Evolutionary conservation across 2,113 vertebrate genomes (phyloP), one percentile per base, ranked within the genome.

Genomic region (Nibea albiflora): DNA sequence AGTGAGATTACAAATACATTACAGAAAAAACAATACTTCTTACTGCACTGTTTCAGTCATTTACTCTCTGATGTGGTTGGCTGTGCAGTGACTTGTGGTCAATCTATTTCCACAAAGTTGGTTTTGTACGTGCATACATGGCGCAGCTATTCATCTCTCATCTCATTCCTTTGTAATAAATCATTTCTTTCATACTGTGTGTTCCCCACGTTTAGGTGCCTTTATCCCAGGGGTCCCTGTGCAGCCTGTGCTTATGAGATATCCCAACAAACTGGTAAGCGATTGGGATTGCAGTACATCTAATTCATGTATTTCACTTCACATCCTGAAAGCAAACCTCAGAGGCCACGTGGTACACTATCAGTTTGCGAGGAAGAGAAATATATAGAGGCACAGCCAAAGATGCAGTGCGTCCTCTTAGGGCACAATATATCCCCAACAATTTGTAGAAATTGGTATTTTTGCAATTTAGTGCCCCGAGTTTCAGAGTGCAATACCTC

Each of bases 141-240:
- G 39, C 22, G 42, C 20, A 61, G 10, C 28, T 31, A 14, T 35
- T 11, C 3, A 16, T 8, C 31, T 61, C 24, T 10, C 52, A 74
- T 28, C 39, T 10, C 52, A 74, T 28, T 0, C 11, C 15, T 53
- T 73, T 17, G 35, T 20, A 42, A 19, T 60, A 68, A 28, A 5
- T 42, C 0, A 9, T 56, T 17, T 69, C 11, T 28, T 39, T 31
- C 9, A 39, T 49, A 9, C 1, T 39, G 11, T 1, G 20, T 80
- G 11, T 64, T 57, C 14, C 10, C 4, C 61, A 26, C 31, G 28
- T 80, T 0, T 61, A 99, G 98, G 98, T 69, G 98, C 98, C 84
- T 99, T 99, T 85, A 90, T 98, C 86, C 97, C 98, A 20, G 95
- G 88, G 22, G 97, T 98, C 67, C 96, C 98, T 2, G 97, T 99